phyloP scores from a whole-genome alignment of 2,797 vertebrate genomes.

The Neopelma chrysocephalum region DNA sequence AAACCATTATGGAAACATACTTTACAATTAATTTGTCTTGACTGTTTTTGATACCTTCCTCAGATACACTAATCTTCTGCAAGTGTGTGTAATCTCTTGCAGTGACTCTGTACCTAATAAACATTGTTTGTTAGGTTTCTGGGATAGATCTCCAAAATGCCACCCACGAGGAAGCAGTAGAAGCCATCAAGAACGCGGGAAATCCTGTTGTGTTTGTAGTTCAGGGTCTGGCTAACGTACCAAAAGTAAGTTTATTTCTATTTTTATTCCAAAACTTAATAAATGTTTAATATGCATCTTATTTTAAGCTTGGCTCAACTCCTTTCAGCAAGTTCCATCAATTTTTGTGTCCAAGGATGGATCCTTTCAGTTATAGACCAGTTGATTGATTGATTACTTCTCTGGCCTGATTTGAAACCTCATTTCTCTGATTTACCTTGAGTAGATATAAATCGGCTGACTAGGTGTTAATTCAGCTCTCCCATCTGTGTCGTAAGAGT shows the following conservation, averaged over 20 bases:
- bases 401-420: not conserved
- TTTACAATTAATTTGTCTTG: not conserved
- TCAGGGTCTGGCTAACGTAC: constrained; percentile 86
- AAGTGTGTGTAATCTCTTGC: not conserved
- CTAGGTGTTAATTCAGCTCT: not conserved
- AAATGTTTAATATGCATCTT: not conserved
- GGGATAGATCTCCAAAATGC: constrained; percentile 88
- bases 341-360: not conserved
- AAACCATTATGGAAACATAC: not conserved
- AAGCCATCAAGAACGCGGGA: constrained; percentile 86
- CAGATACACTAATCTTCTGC: not conserved
- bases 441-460: not conserved
- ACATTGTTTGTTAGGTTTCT: constrained; percentile 79
- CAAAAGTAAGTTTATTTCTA: constrained; percentile 79
- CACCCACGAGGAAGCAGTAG: constrained; percentile 90
- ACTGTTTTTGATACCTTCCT: not conserved
- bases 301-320: not conserved
- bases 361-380: not conserved
- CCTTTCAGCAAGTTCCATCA: not conserved
- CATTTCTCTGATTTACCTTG: not conserved
- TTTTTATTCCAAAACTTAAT: not conserved
- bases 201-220: constrained; percentile 91
- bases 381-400: not conserved
- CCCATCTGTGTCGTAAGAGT: not conserved
- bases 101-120: not conserved